Evolutionary conservation across 2,113 vertebrate genomes (phyloP).

Genomic region (Stigmatopora argus): DNA sequence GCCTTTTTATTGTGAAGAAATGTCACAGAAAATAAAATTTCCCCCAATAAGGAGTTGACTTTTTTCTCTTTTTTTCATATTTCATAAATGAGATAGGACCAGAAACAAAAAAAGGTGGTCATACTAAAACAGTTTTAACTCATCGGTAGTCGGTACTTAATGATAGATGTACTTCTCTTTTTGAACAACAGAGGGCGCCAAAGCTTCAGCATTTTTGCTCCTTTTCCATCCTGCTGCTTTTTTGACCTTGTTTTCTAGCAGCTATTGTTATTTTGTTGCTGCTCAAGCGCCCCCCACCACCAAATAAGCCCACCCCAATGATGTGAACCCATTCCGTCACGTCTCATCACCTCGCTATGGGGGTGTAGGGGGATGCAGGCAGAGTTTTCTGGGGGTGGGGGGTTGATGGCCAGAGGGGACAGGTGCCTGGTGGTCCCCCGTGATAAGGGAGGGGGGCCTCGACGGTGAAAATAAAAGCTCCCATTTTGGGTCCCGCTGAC

Average conservation of each 20-base stretch:
- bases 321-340: conserved; percentile 52
- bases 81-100: no score
- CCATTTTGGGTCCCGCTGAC: not conserved
- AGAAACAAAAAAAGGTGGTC: not conserved
- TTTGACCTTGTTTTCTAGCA: conserved; percentile 39
- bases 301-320: not conserved
- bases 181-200: not conserved
- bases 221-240: conserved; percentile 43
- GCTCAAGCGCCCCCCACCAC: not conserved
- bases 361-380: not conserved
- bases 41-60: not conserved
- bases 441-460: not conserved
- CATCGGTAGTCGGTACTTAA: no score
- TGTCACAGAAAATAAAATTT: conserved; percentile 44
- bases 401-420: conserved; percentile 40
- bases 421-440: conserved; percentile 42
- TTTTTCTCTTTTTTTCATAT: not conserved
- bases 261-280: conserved; percentile 17
- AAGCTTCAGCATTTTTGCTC: conserved; percentile 6
- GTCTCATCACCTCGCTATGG: conserved; percentile 17
- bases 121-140: no score
- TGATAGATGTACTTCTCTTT: not conserved
- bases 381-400: not conserved
- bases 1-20: conserved; percentile 43
- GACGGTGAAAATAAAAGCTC: not conserved